Conservation (phyloP, 2,888 invertebrate genomes). For the Eupsilia transversa region DNA sequence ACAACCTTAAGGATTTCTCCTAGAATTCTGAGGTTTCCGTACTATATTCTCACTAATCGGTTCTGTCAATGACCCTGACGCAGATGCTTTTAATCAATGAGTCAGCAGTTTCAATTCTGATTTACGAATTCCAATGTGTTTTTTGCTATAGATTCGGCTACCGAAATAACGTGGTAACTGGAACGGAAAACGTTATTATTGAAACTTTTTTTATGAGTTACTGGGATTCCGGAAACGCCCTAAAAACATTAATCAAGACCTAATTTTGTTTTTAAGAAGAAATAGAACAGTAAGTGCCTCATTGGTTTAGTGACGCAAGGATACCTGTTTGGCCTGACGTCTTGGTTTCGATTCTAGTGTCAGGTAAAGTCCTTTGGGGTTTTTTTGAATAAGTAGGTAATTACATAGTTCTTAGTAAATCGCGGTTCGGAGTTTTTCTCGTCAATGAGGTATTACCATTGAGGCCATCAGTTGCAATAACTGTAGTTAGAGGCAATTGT, state of each 20-base stretch:
- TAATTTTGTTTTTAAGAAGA: slow-evolving; percentile 7
- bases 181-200: slow-evolving; percentile 35
- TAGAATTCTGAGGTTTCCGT: slow-evolving; percentile 12
- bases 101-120: slow-evolving; percentile 46
- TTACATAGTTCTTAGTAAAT: neutral
- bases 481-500: neutral
- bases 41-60: slow-evolving; percentile 22
- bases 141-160: slow-evolving; percentile 40
- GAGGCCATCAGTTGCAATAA: neutral
- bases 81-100: slow-evolving; percentile 46
- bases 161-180: slow-evolving; percentile 44
- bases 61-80: slow-evolving; percentile 53
- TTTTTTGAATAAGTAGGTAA: slow-evolving; percentile 5
- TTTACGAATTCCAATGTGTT: slow-evolving; percentile 49
- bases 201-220: slow-evolving; percentile 33
- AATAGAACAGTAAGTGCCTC: neutral
- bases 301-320: slow-evolving; percentile 21
- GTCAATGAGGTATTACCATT: neutral
- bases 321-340: neutral
- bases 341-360: neutral
- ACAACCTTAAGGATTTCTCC: neutral
- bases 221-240: slow-evolving; percentile 23
- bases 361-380: slow-evolving; percentile 5
- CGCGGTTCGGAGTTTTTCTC: slow-evolving; percentile 9
- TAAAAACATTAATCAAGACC: slow-evolving; percentile 18